Conservation (phyloP, 2,888 invertebrate species). For the Hypsopygia costalis region DNA sequence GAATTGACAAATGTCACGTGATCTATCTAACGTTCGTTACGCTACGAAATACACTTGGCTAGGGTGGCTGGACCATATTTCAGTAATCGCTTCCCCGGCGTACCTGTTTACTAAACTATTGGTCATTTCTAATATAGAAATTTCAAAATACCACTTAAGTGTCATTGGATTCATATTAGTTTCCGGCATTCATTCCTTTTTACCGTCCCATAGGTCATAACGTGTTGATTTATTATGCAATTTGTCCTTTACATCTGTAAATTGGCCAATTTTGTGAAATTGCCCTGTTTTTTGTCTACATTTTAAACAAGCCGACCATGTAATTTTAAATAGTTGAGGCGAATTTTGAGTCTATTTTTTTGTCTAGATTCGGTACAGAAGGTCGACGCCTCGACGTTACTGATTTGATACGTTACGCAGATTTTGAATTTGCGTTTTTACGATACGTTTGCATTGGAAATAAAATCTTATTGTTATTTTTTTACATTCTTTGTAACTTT, state of each 20-base stretch:
- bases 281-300: conserved; percentile 41
- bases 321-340: conserved; percentile 52
- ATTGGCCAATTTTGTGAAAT: conserved; percentile 61
- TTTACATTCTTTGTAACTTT: too few relatives aligned
- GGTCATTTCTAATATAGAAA: background rate
- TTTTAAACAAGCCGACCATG: conserved; percentile 40
- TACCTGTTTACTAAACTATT: too few relatives aligned
- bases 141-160: background rate
- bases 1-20: too few relatives aligned
- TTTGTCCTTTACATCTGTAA: conserved; percentile 48
- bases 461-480: background rate
- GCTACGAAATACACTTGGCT: too few relatives aligned
- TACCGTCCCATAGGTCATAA: conserved; percentile 34
- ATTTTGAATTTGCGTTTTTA: background rate
- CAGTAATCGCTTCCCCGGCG: too few relatives aligned
- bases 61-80: too few relatives aligned
- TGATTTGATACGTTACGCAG: conserved; percentile 19
- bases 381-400: conserved; percentile 17
- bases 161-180: background rate
- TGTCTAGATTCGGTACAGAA: conserved; percentile 13
- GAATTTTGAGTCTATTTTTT: conserved; percentile 26
- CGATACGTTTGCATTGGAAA: background rate
- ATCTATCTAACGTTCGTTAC: too few relatives aligned
- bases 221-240: conserved; percentile 51
- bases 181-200: conserved; percentile 25